Percentiles rank a stretch among this genome's conserved stretches.
Evolutionary conservation across 2,113 vertebrate species (phyloP).

Genomic region (Falcunculus frontatus): DNA sequence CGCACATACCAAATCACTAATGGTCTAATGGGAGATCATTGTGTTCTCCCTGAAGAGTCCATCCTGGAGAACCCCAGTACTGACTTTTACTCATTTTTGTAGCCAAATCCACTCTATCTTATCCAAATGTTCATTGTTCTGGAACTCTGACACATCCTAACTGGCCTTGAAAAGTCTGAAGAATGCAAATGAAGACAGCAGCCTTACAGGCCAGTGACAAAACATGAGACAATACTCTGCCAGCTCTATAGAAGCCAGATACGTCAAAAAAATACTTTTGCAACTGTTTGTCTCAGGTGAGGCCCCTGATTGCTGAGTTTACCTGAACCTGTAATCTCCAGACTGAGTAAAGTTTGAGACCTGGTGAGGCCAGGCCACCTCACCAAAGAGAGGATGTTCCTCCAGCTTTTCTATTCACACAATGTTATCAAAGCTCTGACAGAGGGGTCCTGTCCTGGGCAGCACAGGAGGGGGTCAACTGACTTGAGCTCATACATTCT

Average conservation of each 20-base stretch:
- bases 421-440: accelerated
- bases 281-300: accelerated
- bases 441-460: not conserved
- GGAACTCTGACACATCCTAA: not conserved
- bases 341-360: not conserved
- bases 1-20: not conserved
- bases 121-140: not conserved
- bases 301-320: accelerated
- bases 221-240: not conserved
- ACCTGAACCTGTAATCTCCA: not conserved
- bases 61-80: not conserved
- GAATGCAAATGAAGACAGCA: not conserved
- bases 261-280: not conserved
- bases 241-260: not conserved
- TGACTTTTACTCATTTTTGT: not conserved
- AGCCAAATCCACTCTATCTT: not conserved
- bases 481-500: not conserved
- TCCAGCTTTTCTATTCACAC: not conserved
- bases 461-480: not conserved
- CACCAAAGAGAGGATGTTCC: too few species aligned
- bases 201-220: not conserved
- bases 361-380: not conserved
- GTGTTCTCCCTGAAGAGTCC: not conserved
- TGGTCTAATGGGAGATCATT: not conserved
- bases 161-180: not conserved